Evolutionary conservation across 2,797 vertebrate genomes (phyloP), one percentile per base, ranked within the genome.

Genomic region (Hydrolagus colliei): DNA sequence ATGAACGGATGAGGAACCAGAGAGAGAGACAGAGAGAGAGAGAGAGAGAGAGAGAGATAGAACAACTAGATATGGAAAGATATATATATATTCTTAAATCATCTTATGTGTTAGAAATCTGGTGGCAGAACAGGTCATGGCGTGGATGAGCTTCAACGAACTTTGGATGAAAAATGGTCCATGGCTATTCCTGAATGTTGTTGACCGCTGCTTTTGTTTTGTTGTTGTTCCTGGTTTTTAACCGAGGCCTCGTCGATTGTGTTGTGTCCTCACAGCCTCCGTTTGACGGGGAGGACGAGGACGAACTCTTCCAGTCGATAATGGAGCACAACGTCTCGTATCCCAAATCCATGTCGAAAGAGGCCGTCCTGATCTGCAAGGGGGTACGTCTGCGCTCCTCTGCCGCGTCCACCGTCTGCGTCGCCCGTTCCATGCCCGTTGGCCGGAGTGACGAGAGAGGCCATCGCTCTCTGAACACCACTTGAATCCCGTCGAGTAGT

Each of bases 311-410:
- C 90, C 98, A 98, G 91, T 99, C 97, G 78, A 99, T 99, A 89
- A 99, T 99, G 98, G 98, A 99, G 89, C 98, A 99, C 89, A 99
- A 98, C 0, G 97, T 99, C 86, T 99, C 97, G 86, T 99, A 99
- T 89, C 96, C 98, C 59, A 99, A 99, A 90, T 96, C 98, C 13
- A 91, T 99, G 95, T 96, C 97, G 85, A 99, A 98, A 93, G 98
- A 99, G 91, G 96, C 98, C 0, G 97, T 99, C 86, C 97, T 96
- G 91, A 98, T 99, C 93, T 99, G 98, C 94, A 99, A 99, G 88
- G 98, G 98, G 89, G 97, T 99, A 86, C 95, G 96, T 94, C 1
- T 59, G 32, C 27, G 59, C n/a, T 74, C 75, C 27, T 4, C 61
- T 86, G 35, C 6, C 0, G 41, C 6, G 41, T 52, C 41, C 2